Evolutionary conservation across 2,888 invertebrate genomes (phyloP).

Genomic region (Amaurobius ferox): DNA sequence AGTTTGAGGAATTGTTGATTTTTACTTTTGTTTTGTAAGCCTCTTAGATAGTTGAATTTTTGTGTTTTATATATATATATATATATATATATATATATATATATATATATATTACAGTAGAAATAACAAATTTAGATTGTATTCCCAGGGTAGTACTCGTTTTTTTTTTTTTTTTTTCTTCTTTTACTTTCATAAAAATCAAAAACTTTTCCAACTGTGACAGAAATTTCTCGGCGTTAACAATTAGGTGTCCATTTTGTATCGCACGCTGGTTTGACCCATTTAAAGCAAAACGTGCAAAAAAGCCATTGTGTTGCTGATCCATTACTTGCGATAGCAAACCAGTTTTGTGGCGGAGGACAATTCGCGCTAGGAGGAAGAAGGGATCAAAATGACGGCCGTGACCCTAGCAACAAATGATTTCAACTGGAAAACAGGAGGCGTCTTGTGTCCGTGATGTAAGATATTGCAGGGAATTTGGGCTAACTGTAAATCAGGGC

Average conservation of each 20-base stretch:
- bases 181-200: too few relatives aligned
- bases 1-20: too few relatives aligned
- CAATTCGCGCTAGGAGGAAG: slow-evolving; percentile 3
- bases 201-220: too few relatives aligned
- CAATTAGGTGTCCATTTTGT: neutral
- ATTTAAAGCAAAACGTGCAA: slow-evolving; percentile 4
- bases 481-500: neutral
- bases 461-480: neutral
- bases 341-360: neutral
- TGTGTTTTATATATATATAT: too few relatives aligned
- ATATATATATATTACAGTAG: too few relatives aligned
- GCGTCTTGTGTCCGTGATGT: neutral
- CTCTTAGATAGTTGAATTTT: too few relatives aligned
- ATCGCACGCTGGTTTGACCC: neutral
- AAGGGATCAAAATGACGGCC: neutral
- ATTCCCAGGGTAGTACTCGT: too few relatives aligned
- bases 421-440: neutral
- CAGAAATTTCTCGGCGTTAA: neutral
- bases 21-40: too few relatives aligned
- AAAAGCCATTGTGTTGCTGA: neutral
- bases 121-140: too few relatives aligned
- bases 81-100: too few relatives aligned
- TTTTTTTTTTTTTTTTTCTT: too few relatives aligned
- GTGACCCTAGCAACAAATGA: neutral
- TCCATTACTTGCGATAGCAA: neutral